phyloP scores from a whole-genome alignment of 2,888 invertebrate genomes.

The Harpagoxenus sublaevis region DNA sequence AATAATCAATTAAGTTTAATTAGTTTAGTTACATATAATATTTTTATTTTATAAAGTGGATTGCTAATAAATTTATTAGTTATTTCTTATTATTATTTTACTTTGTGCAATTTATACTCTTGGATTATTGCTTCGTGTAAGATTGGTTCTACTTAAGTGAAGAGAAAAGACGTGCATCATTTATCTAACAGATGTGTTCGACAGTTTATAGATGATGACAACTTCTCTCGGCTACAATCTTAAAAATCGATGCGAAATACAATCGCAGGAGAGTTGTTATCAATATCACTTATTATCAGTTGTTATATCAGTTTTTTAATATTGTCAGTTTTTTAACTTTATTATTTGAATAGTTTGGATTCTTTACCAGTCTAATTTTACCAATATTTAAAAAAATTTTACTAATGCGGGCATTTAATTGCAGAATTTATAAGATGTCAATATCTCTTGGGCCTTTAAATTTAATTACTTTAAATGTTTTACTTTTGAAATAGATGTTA shows the following conservation, averaged over 20 bases:
- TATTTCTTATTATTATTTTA: neutral
- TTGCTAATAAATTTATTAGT: neutral
- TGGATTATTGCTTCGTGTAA: neutral
- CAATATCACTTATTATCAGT: neutral
- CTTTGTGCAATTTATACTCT: neutral
- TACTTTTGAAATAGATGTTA: neutral
- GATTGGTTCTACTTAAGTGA: neutral
- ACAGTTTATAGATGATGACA: conserved; percentile 21
- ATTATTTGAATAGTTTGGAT: conserved; percentile 46
- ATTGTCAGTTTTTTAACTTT: conserved; percentile 40
- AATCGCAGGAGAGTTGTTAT: conserved; percentile 2
- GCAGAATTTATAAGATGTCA: neutral
- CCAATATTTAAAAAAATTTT: conserved; percentile 19
- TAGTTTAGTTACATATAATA: neutral
- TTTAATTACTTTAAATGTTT: neutral
- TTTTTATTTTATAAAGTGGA: neutral
- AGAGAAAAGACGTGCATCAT: neutral
- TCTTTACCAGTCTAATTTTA: conserved; percentile 5
- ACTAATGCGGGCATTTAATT: neutral
- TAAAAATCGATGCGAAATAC: neutral
- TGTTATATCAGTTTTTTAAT: conserved; percentile 26
- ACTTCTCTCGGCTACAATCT: neutral
- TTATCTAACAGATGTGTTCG: neutral
- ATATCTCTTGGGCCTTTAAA: neutral
- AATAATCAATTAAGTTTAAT: conserved; percentile 4